These are phyloP conservation scores for Silurus lanzhouensis DNA, from an alignment of 2,797 vertebrate species.

Conservation along the genomic window DNA sequence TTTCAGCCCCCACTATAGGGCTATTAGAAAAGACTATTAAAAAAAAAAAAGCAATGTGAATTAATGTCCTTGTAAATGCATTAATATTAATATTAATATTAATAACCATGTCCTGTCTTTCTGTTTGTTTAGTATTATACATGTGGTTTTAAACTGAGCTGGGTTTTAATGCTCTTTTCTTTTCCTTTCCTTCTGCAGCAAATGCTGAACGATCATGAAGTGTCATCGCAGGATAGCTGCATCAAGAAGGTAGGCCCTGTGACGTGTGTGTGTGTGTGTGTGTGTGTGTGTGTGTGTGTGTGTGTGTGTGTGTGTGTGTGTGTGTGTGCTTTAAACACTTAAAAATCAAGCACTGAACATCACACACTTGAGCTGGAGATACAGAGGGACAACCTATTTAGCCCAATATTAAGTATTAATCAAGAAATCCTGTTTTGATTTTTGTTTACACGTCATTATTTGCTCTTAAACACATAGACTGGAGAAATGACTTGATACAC, in stretches of 20 bases:
- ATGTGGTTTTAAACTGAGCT: neutral
- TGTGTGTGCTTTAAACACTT: neutral
- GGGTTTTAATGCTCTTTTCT: conserved; percentile 38
- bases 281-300: neutral
- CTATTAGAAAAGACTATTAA: neutral
- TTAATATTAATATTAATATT: conserved; percentile 3
- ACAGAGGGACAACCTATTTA: neutral
- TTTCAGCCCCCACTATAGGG: conserved; percentile 2
- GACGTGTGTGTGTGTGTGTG: neutral
- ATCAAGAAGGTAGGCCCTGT: conserved; percentile 87
- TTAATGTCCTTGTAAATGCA: neutral
- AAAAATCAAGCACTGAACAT: neutral
- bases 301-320: neutral
- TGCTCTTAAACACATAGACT: neutral
- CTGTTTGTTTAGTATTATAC: conserved; percentile 6
- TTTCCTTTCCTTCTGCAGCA: conserved; percentile 68
- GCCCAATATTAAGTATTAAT: neutral
- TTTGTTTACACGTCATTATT: neutral
- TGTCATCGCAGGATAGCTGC: conserved; percentile 84
- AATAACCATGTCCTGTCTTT: neutral
- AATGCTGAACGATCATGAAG: conserved; percentile 87
- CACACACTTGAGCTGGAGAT: neutral
- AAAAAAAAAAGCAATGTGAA: neutral
- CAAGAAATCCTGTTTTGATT: no score
- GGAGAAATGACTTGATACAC: neutral